Evolutionary conservation across 2,113 vertebrate genomes (phyloP).

Genomic region (Hiodon tergisus): DNA sequence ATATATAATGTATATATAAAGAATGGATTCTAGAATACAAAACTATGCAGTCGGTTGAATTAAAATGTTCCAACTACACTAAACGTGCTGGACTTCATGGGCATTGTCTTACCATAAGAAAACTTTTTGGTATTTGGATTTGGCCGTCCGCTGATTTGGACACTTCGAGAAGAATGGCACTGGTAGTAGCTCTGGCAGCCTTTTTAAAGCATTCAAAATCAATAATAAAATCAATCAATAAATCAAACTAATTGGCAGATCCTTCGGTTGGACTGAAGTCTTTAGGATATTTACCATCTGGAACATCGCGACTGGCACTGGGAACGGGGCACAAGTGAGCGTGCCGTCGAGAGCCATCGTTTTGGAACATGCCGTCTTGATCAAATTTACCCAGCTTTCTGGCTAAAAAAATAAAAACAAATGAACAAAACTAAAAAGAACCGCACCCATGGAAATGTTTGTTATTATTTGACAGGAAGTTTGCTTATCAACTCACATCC

Average conservation of each 20-base stretch:
- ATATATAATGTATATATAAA: background rate
- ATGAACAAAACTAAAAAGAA: background rate
- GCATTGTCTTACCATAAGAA: conserved; percentile 18
- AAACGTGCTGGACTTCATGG: background rate
- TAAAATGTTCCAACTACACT: background rate
- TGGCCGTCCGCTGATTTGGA: background rate
- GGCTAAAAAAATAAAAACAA: conserved; percentile 6
- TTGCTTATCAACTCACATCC: conserved; percentile 47
- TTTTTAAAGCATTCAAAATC: background rate
- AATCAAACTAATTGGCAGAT: background rate
- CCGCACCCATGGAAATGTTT: background rate
- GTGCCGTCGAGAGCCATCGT: background rate
- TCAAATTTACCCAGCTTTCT: conserved; percentile 14
- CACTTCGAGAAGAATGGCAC: conserved; percentile 2
- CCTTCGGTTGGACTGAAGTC: too few relatives aligned
- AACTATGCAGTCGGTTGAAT: too few relatives aligned
- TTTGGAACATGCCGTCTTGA: background rate
- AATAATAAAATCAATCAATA: background rate
- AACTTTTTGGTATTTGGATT: conserved; percentile 18
- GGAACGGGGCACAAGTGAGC: background rate
- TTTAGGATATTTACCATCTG: conserved; percentile 8
- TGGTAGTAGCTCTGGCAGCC: background rate
- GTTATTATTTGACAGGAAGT: background rate
- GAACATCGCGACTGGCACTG: conserved; percentile 10
- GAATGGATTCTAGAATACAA: too few relatives aligned